These are phyloP conservation scores for Microcebus griseorufus DNA, from an alignment of 2,113 vertebrate genomes.

Conservation along the genomic window DNA sequence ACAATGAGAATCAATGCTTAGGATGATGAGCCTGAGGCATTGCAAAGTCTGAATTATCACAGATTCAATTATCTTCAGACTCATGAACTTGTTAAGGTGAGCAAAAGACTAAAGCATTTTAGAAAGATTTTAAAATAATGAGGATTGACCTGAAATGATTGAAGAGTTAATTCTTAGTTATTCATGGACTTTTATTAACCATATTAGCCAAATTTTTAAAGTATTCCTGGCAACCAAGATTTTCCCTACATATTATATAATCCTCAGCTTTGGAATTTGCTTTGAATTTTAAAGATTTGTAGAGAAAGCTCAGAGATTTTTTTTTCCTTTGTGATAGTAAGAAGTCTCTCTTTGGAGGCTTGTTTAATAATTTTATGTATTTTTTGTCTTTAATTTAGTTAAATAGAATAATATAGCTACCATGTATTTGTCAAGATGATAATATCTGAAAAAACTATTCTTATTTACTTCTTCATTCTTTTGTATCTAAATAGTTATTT, in stretches of 20 bases:
- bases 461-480: background rate
- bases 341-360: background rate
- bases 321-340: background rate
- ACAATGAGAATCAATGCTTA: background rate
- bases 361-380: background rate
- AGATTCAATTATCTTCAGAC: constrained; percentile 32
- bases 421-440: background rate
- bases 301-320: background rate
- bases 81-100: background rate
- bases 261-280: background rate
- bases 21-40: background rate
- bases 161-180: background rate
- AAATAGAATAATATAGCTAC: background rate
- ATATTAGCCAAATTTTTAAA: background rate
- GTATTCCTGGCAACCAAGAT: background rate
- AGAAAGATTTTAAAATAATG: constrained; percentile 17
- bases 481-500: background rate
- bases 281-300: background rate
- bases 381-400: background rate
- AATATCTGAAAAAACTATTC: background rate
- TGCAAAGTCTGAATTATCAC: constrained; percentile 12
- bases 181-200: background rate
- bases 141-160: constrained; percentile 5
- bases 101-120: constrained; percentile 18
- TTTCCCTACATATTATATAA: background rate